Evolutionary conservation across 64 coral and sea anemone genomes (phyloP).

Genomic region (Stichodactyla mertensii): DNA sequence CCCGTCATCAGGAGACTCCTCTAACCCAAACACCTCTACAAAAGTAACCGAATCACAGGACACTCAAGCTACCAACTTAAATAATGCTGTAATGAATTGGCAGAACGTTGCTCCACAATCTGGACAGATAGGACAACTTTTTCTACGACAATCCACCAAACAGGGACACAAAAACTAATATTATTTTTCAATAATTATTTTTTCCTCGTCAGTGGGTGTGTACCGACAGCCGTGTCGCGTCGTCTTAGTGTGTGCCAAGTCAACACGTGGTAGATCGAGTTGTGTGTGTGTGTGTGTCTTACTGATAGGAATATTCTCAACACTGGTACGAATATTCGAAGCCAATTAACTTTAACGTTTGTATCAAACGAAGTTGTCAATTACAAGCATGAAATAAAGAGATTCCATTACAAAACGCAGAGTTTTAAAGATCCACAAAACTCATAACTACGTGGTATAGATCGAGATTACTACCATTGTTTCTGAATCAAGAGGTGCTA

Average conservation of each 20-base stretch:
- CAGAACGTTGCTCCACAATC: constrained; percentile 4
- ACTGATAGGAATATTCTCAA: not conserved
- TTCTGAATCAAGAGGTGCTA: no score
- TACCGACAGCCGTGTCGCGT: not conserved
- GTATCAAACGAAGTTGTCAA: not conserved
- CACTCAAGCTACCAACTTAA: not conserved
- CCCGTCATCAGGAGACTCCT: not conserved
- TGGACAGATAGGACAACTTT: constrained; percentile 8
- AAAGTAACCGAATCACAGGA: not conserved
- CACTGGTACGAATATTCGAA: not conserved
- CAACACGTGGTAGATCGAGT: not conserved
- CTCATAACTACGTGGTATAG: no score
- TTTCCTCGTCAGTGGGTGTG: no score
- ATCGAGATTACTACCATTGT: no score
- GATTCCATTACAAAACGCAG: not conserved
- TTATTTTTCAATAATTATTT: not conserved
- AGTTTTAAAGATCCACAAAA: no score
- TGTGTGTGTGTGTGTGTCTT: not conserved
- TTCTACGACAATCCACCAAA: not conserved
- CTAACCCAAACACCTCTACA: not conserved
- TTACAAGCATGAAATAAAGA: not conserved
- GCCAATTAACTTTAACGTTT: not conserved
- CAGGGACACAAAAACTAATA: not conserved
- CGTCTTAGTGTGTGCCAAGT: not conserved
- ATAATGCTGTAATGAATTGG: constrained; percentile 8